Evolutionary conservation across 2,113 vertebrate species (phyloP).

Genomic region (Antechinus flavipes): DNA sequence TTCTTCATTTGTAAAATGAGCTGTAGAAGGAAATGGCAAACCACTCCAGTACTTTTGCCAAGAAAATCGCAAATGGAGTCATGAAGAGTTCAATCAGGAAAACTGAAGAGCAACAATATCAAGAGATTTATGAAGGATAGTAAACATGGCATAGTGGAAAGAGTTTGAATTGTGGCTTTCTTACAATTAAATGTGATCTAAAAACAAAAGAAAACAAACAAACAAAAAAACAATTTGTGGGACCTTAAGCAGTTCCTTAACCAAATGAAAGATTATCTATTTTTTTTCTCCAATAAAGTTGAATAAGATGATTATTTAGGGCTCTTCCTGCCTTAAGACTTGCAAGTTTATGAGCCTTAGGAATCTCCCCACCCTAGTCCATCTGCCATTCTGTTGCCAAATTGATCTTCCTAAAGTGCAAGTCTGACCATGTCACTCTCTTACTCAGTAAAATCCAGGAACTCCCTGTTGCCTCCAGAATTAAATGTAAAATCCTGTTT

Average conservation of each 20-base stretch:
- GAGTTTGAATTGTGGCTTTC: not conserved
- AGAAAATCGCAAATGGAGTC: not conserved
- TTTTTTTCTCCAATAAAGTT: not conserved
- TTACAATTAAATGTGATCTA: not conserved
- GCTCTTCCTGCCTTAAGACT: not conserved
- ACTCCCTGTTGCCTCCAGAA: not conserved
- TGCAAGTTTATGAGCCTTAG: not conserved
- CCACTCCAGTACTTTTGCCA: not conserved
- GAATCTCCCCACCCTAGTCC: not conserved
- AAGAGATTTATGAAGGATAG: not conserved
- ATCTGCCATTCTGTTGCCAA: not conserved
- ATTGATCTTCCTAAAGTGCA: not conserved
- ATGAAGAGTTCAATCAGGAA: not conserved
- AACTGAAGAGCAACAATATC: not conserved
- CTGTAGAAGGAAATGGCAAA: not conserved
- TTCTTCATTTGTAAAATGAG: not conserved
- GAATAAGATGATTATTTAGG: not conserved
- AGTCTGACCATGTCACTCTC: not conserved
- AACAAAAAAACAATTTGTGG: not conserved
- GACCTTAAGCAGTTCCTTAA: not conserved
- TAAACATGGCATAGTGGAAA: not conserved
- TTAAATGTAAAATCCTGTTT: not conserved
- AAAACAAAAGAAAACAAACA: too few relatives aligned
- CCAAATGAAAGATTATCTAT: not conserved
- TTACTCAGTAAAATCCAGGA: not conserved